Base-by-base conservation (phyloP, 2,888 invertebrate species). In the Hermaeophaga mercurialis region DNA sequence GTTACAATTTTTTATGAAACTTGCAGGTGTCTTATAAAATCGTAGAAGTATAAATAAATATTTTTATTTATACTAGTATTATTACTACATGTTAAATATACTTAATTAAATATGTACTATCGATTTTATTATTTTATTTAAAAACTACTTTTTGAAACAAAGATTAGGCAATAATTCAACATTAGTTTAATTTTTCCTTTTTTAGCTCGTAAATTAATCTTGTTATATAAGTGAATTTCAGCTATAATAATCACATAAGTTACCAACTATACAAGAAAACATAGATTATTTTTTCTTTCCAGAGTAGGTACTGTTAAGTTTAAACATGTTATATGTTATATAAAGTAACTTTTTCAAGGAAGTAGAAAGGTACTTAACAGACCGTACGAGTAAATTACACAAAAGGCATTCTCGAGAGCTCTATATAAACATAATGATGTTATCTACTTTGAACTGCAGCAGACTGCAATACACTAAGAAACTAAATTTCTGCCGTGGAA, bases 371-470 rank as follows among this genome's bases (percentile, higher is more conserved):
- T 50, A 54, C 54, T 56, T 59, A 59, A 46, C 50, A 28, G 44
- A 54, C 41, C 54, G 33, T 36, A 59, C 49, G 39, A 39, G 28
- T 39, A 43, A 54, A 41, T 52, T 52, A 50, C 54, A 53, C 45
- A 61, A 65, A 61, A 50, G 55, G 56, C 61, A 62, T 64, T 67
- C 61, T 59, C 12, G 17, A 39, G 58, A 50, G 49, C 36, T 62
- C 56, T 61, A 64, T 14, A 44, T 38, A 47, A 49, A 54, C 54
- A 34, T 54, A 45, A 58, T 58, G 52, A 58, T 48, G 56, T 56
- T 50, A 49, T 56, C 47, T 47, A 52, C 52, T 54, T 54, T 48
- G 53, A 53, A 69, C 65, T 62, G 66, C 68, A 63, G 68, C 67
- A 64, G 62, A 66, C 67, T 66, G n/a, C n/a, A n/a, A 4, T 43